phyloP scores from a whole-genome alignment of 2,113 vertebrate species.

The Poecile atricapillus region DNA sequence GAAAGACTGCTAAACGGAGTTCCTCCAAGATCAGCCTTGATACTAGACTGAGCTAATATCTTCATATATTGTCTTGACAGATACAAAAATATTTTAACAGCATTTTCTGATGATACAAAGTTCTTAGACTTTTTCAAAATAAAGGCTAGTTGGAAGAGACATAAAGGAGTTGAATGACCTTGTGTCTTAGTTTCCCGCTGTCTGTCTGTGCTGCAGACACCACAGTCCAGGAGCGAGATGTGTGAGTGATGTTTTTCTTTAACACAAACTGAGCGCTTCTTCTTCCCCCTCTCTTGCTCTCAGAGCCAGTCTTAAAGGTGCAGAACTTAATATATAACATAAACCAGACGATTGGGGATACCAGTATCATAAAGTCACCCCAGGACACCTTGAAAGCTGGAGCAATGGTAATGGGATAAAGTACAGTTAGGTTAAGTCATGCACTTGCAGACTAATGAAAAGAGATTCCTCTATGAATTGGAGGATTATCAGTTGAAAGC shows the following conservation, averaged over 20 bases:
- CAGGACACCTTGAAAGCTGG: background rate
- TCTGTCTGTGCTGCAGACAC: too few species aligned
- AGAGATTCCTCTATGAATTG: background rate
- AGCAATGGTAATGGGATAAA: background rate
- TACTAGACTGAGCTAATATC: background rate
- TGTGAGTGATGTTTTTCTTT: too few species aligned
- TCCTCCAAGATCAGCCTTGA: background rate
- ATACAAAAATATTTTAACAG: background rate
- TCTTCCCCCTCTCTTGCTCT: too few species aligned
- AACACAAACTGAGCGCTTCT: too few species aligned
- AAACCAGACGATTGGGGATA: too few species aligned
- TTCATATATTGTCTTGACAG: background rate
- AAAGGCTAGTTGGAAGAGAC: background rate
- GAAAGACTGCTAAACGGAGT: background rate
- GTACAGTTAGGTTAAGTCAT: background rate
- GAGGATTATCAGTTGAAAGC: background rate
- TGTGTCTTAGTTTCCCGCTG: too few species aligned
- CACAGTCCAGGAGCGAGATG: too few species aligned
- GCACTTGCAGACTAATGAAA: background rate
- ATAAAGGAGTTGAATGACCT: background rate
- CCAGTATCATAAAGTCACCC: too few species aligned
- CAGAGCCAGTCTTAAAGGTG: too few species aligned
- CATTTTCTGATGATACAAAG: background rate
- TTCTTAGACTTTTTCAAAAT: background rate
- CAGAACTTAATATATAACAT: too few species aligned